These are phyloP conservation scores for Centropus bengalensis DNA, from an alignment of 2,113 vertebrate genomes.

Conservation along the genomic window DNA sequence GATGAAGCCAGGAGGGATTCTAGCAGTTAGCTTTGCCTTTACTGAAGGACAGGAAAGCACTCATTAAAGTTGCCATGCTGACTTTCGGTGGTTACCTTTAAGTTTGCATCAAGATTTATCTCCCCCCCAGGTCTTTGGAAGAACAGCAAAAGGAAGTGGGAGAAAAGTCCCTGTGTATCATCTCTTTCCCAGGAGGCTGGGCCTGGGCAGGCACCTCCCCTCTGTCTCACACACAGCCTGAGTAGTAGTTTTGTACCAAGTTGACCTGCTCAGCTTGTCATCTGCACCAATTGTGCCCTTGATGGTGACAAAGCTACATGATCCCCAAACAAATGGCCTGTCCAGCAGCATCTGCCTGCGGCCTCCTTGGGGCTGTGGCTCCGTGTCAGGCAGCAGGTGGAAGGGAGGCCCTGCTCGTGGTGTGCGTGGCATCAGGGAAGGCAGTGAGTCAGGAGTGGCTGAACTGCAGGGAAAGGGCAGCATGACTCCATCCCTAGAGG, in stretches of 20 bases:
- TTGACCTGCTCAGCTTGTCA: background rate
- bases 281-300: background rate
- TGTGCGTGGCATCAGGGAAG: accelerated
- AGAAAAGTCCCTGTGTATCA: background rate
- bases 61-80: background rate
- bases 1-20: background rate
- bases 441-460: accelerated
- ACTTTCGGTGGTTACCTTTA: background rate
- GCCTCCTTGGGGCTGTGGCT: background rate
- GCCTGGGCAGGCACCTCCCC: background rate
- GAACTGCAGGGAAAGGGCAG: background rate
- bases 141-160: background rate
- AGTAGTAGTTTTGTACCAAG: background rate
- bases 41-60: background rate
- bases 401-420: background rate
- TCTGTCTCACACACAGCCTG: background rate
- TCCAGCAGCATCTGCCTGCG: accelerated
- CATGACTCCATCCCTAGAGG: background rate
- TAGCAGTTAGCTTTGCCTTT: background rate
- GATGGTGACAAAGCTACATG: accelerated
- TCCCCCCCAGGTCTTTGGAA: accelerated
- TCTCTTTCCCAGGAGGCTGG: background rate
- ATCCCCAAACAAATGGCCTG: background rate
- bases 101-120: background rate
- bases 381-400: background rate